phyloP scores from a whole-genome alignment of 1,140 invertebrate genomes.

The Dysdera silvatica region DNA sequence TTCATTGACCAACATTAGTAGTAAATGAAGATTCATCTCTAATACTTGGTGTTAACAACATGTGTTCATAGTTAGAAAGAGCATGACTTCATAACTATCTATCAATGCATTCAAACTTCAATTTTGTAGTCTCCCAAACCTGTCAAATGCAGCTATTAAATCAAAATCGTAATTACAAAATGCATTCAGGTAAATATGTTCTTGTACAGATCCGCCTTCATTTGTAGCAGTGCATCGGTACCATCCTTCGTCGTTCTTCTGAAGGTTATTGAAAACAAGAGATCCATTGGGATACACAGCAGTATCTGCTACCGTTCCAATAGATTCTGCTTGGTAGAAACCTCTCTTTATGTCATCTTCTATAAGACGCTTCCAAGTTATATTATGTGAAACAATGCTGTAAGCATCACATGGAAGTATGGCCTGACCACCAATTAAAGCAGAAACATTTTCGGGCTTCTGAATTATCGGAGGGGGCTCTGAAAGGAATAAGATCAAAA shows the following conservation, averaged over 20 bases:
- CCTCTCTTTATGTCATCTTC: slow-evolving; percentile 8
- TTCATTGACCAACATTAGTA: no score
- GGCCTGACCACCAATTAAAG: slow-evolving; percentile 43
- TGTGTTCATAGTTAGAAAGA: no score
- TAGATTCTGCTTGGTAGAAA: background rate
- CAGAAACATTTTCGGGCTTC: slow-evolving; percentile 44
- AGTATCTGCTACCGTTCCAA: slow-evolving; percentile 17
- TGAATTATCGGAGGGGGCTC: slow-evolving; percentile 50
- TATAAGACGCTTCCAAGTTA: slow-evolving; percentile 45
- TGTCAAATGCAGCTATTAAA: no score
- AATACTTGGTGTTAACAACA: no score
- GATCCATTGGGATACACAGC: slow-evolving; percentile 32
- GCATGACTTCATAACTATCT: no score
- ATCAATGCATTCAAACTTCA: no score
- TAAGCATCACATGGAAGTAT: slow-evolving; percentile 46
- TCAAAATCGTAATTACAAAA: slow-evolving; percentile 18
- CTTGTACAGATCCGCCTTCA: slow-evolving; percentile 44
- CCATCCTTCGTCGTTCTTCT: slow-evolving; percentile 43
- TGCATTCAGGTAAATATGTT: slow-evolving; percentile 30
- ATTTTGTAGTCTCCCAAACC: no score
- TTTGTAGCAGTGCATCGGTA: slow-evolving; percentile 49
- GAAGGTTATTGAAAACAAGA: slow-evolving; percentile 37
- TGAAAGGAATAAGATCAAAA: slow-evolving; percentile 32
- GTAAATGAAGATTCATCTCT: no score
- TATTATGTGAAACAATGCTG: slow-evolving; percentile 46